Conservation (phyloP, 2,888 invertebrate genomes). For the Rhaphigaster nebulosa region DNA sequence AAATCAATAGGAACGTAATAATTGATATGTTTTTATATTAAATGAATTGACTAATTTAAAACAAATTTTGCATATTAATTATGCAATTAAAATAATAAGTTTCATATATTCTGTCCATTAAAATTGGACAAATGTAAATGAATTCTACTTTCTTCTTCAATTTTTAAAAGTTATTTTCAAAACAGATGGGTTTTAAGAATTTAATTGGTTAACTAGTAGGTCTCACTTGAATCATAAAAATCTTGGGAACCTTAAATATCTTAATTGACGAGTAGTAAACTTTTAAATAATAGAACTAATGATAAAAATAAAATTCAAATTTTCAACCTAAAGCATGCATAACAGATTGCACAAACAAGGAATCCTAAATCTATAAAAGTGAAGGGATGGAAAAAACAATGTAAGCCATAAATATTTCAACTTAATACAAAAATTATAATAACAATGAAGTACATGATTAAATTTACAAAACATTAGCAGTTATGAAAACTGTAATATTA, state of each 20-base stretch:
- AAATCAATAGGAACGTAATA: no score
- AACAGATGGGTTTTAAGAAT: no score
- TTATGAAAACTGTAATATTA: neutral
- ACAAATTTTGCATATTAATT: no score
- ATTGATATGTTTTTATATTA: no score
- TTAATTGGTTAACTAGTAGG: neutral
- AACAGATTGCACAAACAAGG: neutral
- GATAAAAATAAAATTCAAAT: neutral
- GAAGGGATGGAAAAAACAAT: slow-evolving; percentile 25
- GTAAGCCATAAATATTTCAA: neutral
- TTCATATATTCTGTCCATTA: neutral
- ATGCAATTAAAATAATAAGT: no score
- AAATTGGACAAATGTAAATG: neutral
- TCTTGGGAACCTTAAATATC: neutral
- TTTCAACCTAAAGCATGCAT: neutral
- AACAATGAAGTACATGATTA: slow-evolving; percentile 45
- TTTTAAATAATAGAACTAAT: neutral
- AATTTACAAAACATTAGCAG: slow-evolving; percentile 28
- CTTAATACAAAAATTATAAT: slow-evolving; percentile 47
- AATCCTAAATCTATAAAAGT: neutral
- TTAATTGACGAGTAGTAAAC: neutral
- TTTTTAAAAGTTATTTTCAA: neutral
- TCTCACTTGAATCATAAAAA: neutral
- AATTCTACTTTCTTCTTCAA: neutral
- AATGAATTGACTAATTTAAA: no score